Percentiles rank a stretch among this genome's conserved stretches.
Evolutionary conservation across 1,140 invertebrate species (phyloP).

Genomic region (Dreissena rostriformis): DNA sequence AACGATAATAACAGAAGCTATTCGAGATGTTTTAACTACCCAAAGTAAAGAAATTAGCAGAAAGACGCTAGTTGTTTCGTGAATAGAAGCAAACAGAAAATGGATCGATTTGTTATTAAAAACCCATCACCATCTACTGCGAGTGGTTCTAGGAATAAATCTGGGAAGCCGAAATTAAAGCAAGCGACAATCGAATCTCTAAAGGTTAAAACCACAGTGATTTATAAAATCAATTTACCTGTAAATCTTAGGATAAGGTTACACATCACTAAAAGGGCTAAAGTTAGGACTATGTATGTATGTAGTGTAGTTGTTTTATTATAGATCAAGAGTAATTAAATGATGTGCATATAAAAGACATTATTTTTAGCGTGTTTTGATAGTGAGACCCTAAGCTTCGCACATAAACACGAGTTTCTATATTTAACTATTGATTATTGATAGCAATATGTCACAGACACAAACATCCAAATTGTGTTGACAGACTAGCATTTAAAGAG

Average conservation of each 20-base stretch:
- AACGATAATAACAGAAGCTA: too few species aligned
- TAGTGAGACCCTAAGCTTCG: background rate
- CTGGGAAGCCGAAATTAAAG: slow-evolving; percentile 15
- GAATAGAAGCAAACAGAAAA: background rate
- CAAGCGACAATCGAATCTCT: slow-evolving; percentile 40
- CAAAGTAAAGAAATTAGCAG: too few species aligned
- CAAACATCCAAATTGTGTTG: background rate
- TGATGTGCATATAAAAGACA: background rate
- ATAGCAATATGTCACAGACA: background rate
- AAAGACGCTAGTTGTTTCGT: too few species aligned
- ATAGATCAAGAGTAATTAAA: background rate
- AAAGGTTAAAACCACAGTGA: slow-evolving; percentile 16
- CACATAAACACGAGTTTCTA: background rate
- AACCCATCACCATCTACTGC: slow-evolving; percentile 17
- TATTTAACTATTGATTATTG: background rate
- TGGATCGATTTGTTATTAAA: slow-evolving; percentile 42
- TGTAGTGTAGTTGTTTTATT: background rate
- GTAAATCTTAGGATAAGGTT: slow-evolving; percentile 1
- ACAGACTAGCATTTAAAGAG: too few species aligned
- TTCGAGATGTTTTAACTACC: too few species aligned
- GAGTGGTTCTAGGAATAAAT: background rate
- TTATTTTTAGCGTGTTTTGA: too few species aligned
- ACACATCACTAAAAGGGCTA: background rate
- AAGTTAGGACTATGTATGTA: background rate
- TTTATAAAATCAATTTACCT: background rate